phyloP scores from a whole-genome alignment of 2,797 vertebrate genomes.

The Sebastes oblongus region DNA sequence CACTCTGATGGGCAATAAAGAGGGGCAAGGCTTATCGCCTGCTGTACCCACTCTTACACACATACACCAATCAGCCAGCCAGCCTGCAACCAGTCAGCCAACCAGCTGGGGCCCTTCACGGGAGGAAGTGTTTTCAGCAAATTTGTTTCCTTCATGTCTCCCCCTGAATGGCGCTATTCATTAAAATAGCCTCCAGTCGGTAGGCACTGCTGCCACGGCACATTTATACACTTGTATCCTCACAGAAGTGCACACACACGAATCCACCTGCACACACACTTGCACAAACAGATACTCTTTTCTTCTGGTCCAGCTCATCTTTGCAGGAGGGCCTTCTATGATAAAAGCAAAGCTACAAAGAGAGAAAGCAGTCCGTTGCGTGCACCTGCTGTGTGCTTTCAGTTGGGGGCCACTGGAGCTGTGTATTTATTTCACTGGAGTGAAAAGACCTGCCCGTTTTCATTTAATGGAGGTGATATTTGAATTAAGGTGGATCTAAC shows the following conservation, averaged over 20 bases:
- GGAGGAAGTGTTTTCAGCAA: slow-evolving; percentile 76
- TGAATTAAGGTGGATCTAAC: slow-evolving; percentile 21
- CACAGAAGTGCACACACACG: slow-evolving; percentile 22
- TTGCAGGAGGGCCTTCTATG: slow-evolving; percentile 31
- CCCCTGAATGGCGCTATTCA: slow-evolving; percentile 75
- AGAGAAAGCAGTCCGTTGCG: slow-evolving; percentile 20
- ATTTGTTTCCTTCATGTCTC: slow-evolving; percentile 74
- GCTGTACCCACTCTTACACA: slow-evolving; percentile 62
- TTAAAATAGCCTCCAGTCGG: slow-evolving; percentile 72
- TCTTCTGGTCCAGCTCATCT: slow-evolving; percentile 54
- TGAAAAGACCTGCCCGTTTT: slow-evolving; percentile 24
- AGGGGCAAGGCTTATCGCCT: slow-evolving; percentile 70
- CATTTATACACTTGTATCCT: slow-evolving; percentile 69
- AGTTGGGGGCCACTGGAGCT: slow-evolving; percentile 15
- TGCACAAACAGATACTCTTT: slow-evolving; percentile 37
- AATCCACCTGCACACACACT: slow-evolving; percentile 39
- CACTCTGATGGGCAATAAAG: slow-evolving; percentile 77
- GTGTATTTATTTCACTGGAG: slow-evolving; percentile 20
- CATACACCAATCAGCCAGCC: slow-evolving; percentile 48
- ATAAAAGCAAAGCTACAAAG: slow-evolving; percentile 54
- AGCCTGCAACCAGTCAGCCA: slow-evolving; percentile 62
- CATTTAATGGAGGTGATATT: slow-evolving; percentile 34
- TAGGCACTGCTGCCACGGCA: slow-evolving; percentile 63
- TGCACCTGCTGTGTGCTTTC: slow-evolving; percentile 35
- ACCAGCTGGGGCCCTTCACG: slow-evolving; percentile 74